Percentiles rank a stretch among this genome's conserved stretches.
phyloP scores from a whole-genome alignment of 2,797 vertebrate species.

The Nannoperca obscura region DNA sequence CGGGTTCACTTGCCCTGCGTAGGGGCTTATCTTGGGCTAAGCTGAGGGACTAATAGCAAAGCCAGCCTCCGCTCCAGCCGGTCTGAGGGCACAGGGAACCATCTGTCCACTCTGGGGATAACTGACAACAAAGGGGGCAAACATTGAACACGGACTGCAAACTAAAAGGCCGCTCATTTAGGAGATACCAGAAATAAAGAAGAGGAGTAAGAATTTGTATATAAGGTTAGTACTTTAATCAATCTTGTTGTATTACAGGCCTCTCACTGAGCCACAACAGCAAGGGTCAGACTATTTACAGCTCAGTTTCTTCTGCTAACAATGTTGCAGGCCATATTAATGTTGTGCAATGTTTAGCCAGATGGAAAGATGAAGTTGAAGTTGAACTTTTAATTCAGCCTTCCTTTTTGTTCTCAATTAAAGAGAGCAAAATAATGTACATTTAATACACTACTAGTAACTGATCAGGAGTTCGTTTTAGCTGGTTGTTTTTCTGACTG shows the following conservation, averaged over 20 bases:
- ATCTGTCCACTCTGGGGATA: conserved; percentile 89
- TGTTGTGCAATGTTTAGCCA: conserved; percentile 11
- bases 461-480: conserved; percentile 62
- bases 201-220: conserved; percentile 65
- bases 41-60: conserved; percentile 87
- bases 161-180: conserved; percentile 71
- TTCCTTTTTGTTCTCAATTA: background rate
- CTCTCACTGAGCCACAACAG: conserved; percentile 36
- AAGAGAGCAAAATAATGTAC: conserved; percentile 28
- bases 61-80: conserved; percentile 85
- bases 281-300: conserved; percentile 35
- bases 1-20: conserved; percentile 86
- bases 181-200: conserved; percentile 74
- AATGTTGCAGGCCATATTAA: conserved; percentile 33
- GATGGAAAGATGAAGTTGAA: conserved; percentile 31
- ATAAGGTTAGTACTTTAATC: conserved; percentile 85
- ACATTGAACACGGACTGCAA: conserved; percentile 75
- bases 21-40: conserved; percentile 91
- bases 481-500: conserved; percentile 43
- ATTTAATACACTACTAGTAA: conserved; percentile 62
- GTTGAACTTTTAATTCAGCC: conserved; percentile 36
- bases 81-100: conserved; percentile 88
- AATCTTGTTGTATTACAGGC: conserved; percentile 60
- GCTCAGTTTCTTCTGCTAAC: conserved; percentile 34
- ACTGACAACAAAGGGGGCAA: conserved; percentile 86